A percentile compares a stretch with the other conserved stretches of the same genome.
Evolutionary conservation across 2,888 invertebrate genomes (phyloP).

Genomic region (Hyppa rectilinea): DNA sequence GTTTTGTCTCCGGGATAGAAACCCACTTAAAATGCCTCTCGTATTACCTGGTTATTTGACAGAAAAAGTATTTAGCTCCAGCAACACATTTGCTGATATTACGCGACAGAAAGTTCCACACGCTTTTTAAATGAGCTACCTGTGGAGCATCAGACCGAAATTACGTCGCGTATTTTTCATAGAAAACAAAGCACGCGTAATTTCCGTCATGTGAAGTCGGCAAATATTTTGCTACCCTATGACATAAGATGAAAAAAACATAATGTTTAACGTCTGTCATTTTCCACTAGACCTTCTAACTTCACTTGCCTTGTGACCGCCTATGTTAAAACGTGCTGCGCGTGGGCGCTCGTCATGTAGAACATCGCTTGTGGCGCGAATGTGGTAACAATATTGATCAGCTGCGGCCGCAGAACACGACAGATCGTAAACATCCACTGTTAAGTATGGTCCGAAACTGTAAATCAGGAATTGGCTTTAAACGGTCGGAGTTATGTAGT

Average conservation of each 20-base stretch:
- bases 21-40: not conserved
- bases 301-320: not conserved
- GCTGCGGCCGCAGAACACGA: constrained; percentile 44
- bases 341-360: constrained; percentile 18
- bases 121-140: no score
- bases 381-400: constrained; percentile 55
- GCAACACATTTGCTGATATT: no score
- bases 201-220: not conserved
- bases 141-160: not conserved
- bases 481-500: not conserved
- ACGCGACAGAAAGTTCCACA: no score
- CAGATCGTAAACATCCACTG: constrained; percentile 52
- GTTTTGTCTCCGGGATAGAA: not conserved
- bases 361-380: constrained; percentile 46
- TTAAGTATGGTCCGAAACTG: constrained; percentile 25
- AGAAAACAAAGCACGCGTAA: not conserved
- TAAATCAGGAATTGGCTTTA: constrained; percentile 49
- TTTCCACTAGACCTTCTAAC: not conserved
- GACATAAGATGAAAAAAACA: not conserved
- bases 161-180: not conserved
- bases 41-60: not conserved
- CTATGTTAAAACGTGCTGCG: constrained; percentile 15
- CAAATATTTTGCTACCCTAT: not conserved
- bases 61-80: no score
- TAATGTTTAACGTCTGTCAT: not conserved